These are phyloP conservation scores for Lutraria rhynchaena DNA, from an alignment of 1,140 invertebrate species.

Conservation along the genomic window DNA sequence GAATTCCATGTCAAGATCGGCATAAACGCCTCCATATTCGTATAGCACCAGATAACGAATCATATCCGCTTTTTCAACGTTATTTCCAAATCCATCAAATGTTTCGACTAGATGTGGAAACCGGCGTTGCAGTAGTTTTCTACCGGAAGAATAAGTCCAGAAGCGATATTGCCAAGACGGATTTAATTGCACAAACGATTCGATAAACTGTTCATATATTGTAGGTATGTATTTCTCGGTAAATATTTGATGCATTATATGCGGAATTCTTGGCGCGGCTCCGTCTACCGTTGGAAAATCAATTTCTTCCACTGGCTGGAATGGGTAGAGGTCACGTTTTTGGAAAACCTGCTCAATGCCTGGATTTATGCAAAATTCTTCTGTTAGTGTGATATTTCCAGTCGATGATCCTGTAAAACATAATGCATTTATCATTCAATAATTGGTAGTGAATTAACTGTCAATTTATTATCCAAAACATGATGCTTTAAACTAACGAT, in stretches of 20 bases:
- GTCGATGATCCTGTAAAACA: too few species aligned
- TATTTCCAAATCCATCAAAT: constrained; percentile 11
- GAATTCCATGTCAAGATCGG: constrained; percentile 17
- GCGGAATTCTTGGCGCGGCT: constrained; percentile 61
- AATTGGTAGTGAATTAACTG: too few species aligned
- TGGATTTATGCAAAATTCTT: too few species aligned
- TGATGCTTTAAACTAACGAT: too few species aligned
- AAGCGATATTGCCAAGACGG: constrained; percentile 52
- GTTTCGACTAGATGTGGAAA: constrained; percentile 19
- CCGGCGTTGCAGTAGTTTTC: not conserved
- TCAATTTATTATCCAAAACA: too few species aligned
- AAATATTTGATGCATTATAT: constrained; percentile 77
- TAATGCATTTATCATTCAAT: too few species aligned
- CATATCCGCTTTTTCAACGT: constrained; percentile 16
- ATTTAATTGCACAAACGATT: constrained; percentile 66
- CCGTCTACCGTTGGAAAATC: constrained; percentile 57
- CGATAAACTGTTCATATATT: constrained; percentile 63
- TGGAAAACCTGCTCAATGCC: too few species aligned
- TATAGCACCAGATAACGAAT: constrained; percentile 9
- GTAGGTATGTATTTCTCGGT: constrained; percentile 62
- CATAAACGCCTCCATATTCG: constrained; percentile 44
- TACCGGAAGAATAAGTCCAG: constrained; percentile 34
- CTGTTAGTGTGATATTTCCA: too few species aligned
- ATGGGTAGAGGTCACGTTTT: not conserved
- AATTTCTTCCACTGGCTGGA: constrained; percentile 18